Conservation (phyloP, 2,113 vertebrate species). For the Dasyurus viverrinus region DNA sequence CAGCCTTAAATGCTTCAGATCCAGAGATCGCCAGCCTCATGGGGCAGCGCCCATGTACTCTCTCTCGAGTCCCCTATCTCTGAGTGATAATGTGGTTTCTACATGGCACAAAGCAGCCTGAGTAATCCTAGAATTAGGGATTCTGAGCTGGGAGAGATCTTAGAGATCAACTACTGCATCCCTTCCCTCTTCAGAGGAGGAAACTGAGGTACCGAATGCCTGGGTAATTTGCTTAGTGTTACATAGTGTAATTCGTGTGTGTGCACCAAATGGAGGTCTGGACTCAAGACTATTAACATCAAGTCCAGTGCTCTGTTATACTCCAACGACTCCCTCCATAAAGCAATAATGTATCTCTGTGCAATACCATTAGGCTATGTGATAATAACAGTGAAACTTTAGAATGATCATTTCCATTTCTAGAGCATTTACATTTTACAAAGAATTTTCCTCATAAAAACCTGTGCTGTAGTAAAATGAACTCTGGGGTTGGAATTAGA, state of each 20-base stretch:
- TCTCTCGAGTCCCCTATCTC: neutral
- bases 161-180: neutral
- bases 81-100: neutral
- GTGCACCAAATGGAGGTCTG: neutral
- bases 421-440: neutral
- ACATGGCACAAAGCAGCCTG: neutral
- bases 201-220: neutral
- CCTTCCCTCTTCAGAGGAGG: neutral
- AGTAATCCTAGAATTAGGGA: neutral
- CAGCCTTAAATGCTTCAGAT: neutral
- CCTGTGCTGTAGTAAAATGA: neutral
- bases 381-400: neutral
- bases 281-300: neutral
- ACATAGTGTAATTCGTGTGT: neutral
- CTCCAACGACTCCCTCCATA: neutral
- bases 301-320: neutral
- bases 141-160: neutral
- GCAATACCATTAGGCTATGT: neutral
- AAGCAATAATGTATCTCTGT: neutral
- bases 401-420: neutral
- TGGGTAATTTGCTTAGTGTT: neutral
- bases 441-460: neutral
- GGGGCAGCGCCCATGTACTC: neutral
- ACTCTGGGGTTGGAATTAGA: neutral
- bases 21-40: neutral